Evolutionary conservation across 2,888 invertebrate species (phyloP).

Genomic region (Bembecia ichneumoniformis): DNA sequence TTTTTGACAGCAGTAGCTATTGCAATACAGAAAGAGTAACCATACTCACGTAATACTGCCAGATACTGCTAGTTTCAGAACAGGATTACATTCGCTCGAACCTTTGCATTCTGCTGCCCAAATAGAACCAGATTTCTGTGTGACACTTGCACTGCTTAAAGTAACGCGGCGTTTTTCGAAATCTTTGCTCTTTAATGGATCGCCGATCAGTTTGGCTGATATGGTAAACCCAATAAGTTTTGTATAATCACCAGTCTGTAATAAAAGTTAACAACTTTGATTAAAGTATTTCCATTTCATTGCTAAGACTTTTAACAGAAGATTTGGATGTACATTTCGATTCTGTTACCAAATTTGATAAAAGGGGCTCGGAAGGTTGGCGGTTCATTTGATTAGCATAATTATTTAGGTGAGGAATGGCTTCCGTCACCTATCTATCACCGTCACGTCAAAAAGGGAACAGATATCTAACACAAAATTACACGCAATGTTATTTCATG

Average conservation of each 20-base stretch:
- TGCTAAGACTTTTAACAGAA: too few species aligned
- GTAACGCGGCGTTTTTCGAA: conserved; percentile 18
- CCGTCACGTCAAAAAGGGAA: too few species aligned
- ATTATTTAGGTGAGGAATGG: too few species aligned
- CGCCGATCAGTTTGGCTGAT: conserved; percentile 15
- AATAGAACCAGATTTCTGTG: conserved; percentile 7
- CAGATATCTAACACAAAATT: too few species aligned
- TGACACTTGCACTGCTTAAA: conserved; percentile 22
- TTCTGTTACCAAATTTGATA: too few species aligned
- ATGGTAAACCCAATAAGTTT: conserved; percentile 21
- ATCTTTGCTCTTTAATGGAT: conserved; percentile 6
- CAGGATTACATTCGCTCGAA: conserved; percentile 4
- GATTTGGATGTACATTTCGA: too few species aligned
- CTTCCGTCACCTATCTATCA: too few species aligned
- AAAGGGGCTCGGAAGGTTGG: too few species aligned
- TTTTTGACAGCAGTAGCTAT: too few species aligned
- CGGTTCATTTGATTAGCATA: too few species aligned
- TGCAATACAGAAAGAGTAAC: too few species aligned
- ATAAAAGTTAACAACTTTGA: not conserved
- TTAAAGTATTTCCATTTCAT: not conserved
- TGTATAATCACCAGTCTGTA: conserved; percentile 23
- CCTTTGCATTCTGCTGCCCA: conserved; percentile 24
- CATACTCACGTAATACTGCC: conserved; percentile 9
- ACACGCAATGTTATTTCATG: too few species aligned
- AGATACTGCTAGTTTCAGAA: conserved; percentile 15